Evolutionary conservation across 1,140 invertebrate species (phyloP), one percentile per base, ranked within the genome.

Genomic region (Homarus americanus): DNA sequence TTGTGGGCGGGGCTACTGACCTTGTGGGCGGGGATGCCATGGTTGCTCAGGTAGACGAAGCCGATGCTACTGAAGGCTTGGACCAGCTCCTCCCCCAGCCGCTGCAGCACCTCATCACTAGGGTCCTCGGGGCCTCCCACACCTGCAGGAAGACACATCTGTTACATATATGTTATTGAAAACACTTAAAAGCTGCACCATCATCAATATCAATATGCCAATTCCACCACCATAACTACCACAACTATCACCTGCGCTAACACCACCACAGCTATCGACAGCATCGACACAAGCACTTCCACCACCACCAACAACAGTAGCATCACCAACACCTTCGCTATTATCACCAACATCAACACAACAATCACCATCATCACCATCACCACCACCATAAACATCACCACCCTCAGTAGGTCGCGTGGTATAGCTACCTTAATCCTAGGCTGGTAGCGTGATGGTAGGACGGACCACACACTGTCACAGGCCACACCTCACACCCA

Each of bases 1-100:
- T 0, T 69, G 12, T 69, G 63, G 63, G 63, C 0, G n/a, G 0
- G 24, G 63, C 15, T 66, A 66, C 66, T 73, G 40, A 82, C 79
- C 79, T 36, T 32, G 34, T 0, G 28, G 15, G 34, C 32, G 38
- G 79, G 28, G 41, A 82, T 32, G 32, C 79, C 79, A 17, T 82
- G 79, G 49, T 82, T 58, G 38, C 49, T 63, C n/a, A 82, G 79
- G 32, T 82, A 82, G 15, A 82, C 79, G n/a, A 82, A 82, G 15
- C 79, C 79, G 36, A 82, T 58, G 3, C 24, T 53, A 24, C 32
- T 36, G 32, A 82, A 34, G 3, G 79, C 79, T 5, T 82, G 36
- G 32, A 20, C 34, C 15, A 82, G 44, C 15, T 63, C 32, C n/a
- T 36, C 32, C 10, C 38, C 44, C 5, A 82, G 49, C 17, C 79